Percentiles rank a stretch among this genome's conserved stretches.
These are phyloP conservation scores for Drosophila hamatofila DNA, from an alignment of 2,888 invertebrate genomes.

Conservation along the genomic window DNA sequence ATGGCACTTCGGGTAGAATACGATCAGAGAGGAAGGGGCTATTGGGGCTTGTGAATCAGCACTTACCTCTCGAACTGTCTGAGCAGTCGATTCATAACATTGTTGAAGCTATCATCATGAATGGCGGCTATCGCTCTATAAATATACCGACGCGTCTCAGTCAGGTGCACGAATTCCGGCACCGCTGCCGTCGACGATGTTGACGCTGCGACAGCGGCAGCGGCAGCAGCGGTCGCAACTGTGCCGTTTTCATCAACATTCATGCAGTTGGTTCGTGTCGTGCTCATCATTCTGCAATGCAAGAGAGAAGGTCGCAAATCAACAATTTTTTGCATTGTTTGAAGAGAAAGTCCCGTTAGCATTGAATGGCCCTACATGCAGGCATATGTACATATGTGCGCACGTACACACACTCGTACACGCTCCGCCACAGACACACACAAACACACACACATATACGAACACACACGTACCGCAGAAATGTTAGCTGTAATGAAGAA, in stretches of 20 bases:
- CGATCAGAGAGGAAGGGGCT: not conserved
- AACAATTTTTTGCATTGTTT: constrained; percentile 22
- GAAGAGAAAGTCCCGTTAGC: constrained; percentile 62
- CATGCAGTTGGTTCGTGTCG: constrained; percentile 36
- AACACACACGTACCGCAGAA: constrained; percentile 45
- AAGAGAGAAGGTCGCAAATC: constrained; percentile 34
- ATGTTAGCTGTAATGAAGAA: constrained; percentile 33
- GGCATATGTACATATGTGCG: constrained; percentile 7
- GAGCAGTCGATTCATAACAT: constrained; percentile 57
- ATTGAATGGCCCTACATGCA: constrained; percentile 22
- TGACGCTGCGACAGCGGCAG: constrained; percentile 7
- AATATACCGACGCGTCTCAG: constrained; percentile 61
- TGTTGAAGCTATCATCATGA: constrained; percentile 60
- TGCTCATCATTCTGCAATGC: constrained; percentile 50
- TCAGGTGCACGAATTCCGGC: constrained; percentile 61
- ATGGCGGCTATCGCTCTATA: constrained; percentile 67
- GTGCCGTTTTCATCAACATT: constrained; percentile 38
- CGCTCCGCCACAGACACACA: constrained; percentile 1
- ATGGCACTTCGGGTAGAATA: constrained; percentile 55
- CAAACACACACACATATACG: constrained; percentile 12
- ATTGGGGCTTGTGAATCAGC: not conserved
- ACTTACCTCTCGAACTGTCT: constrained; percentile 63
- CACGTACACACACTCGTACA: constrained; percentile 3
- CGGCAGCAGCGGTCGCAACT: constrained; percentile 12
- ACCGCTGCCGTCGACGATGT: constrained; percentile 26